Evolutionary conservation across 2,113 vertebrate genomes (phyloP).

Genomic region (Xiphophorus hellerii): DNA sequence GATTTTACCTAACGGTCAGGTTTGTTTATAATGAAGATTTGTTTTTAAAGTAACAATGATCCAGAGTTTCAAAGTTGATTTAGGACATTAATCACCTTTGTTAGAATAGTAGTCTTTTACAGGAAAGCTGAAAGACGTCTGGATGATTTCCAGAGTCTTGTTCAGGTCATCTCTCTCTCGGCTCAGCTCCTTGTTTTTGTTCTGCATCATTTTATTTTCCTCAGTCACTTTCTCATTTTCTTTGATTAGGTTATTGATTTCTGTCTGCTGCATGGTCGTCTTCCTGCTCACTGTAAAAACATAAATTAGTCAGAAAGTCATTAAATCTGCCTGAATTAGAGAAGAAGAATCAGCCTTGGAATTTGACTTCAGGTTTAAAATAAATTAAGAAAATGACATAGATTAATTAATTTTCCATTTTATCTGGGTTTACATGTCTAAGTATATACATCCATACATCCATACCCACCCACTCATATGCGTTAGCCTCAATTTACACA

Average conservation of each 20-base stretch:
- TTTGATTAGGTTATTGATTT: not conserved
- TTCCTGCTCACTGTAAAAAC: constrained; percentile 5
- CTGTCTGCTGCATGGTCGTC: not conserved
- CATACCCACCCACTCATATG: too few species aligned
- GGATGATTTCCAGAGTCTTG: constrained; percentile 22
- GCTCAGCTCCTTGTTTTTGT: not conserved
- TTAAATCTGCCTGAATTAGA: too few species aligned
- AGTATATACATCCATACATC: too few species aligned
- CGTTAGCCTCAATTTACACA: too few species aligned
- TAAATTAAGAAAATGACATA: too few species aligned
- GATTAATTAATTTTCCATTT: too few species aligned
- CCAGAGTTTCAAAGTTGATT: not conserved
- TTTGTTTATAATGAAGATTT: not conserved
- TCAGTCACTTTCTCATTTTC: not conserved
- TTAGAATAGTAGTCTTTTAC: constrained; percentile 29
- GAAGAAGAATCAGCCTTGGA: too few species aligned
- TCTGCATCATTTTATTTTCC: not conserved
- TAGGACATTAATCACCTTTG: constrained; percentile 11
- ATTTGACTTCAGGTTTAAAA: too few species aligned
- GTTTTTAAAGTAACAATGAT: not conserved
- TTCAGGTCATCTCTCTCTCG: constrained; percentile 20
- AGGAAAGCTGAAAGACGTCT: constrained; percentile 26
- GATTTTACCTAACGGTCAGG: too few species aligned
- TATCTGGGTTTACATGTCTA: too few species aligned
- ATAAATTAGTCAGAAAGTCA: not conserved